Conservation (phyloP, 2,113 vertebrate genomes). For the Plestiodon gilberti region DNA sequence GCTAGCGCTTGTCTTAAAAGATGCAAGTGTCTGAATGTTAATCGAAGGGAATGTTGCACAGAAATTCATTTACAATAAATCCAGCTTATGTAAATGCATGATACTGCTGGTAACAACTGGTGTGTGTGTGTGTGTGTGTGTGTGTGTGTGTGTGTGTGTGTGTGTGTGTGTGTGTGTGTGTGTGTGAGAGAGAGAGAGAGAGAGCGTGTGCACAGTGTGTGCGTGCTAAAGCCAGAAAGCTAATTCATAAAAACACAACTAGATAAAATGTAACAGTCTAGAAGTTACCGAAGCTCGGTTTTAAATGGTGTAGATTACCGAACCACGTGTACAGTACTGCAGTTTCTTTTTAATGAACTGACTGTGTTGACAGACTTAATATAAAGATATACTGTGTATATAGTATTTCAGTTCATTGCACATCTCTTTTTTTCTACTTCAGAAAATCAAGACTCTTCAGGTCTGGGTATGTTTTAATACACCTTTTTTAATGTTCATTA, state of each 20-base stretch:
- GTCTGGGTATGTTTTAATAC: slow-evolving; percentile 83
- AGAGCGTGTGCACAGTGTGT: background rate
- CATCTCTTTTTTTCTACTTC: slow-evolving; percentile 64
- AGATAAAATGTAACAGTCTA: background rate
- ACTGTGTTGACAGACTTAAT: slow-evolving; percentile 42
- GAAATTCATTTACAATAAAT: slow-evolving; percentile 16
- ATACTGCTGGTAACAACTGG: background rate
- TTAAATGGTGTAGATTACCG: slow-evolving; percentile 15
- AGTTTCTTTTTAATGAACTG: slow-evolving; percentile 2
- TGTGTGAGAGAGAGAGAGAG: too few species aligned
- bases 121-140: too few species aligned
- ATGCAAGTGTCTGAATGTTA: accelerated
- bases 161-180: background rate
- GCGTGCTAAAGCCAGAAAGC: background rate
- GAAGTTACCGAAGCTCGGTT: background rate
- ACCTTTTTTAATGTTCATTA: slow-evolving; percentile 64
- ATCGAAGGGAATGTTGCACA: background rate
- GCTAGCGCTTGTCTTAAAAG: background rate
- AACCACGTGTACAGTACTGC: background rate
- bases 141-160: background rate
- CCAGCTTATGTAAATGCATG: background rate
- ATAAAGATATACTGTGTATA: slow-evolving; percentile 75
- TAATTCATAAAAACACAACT: slow-evolving; percentile 6
- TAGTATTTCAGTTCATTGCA: slow-evolving; percentile 60
- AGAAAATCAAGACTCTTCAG: slow-evolving; percentile 66